Evolutionary conservation across 2,113 vertebrate species (phyloP).

Genomic region (Peromyscus polionotus): DNA sequence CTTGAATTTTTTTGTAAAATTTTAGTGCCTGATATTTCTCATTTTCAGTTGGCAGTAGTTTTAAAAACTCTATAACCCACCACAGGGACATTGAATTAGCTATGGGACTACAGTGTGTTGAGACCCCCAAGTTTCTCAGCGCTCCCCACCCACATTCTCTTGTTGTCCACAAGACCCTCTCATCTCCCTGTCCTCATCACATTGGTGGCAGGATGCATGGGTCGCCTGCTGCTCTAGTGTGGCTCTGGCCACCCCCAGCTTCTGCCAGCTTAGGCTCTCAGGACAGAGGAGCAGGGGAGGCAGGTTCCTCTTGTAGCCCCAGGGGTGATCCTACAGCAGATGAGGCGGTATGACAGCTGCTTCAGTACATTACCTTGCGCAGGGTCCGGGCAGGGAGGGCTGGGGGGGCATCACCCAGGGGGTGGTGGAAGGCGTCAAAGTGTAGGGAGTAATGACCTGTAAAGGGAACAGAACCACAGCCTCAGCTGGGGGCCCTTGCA

Average conservation of each 20-base stretch:
- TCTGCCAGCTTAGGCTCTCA: conserved; percentile 9
- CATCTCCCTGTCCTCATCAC: background rate
- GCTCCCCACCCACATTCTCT: background rate
- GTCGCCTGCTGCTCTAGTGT: background rate
- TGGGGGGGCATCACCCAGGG: conserved; percentile 94
- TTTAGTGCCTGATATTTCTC: conserved; percentile 24
- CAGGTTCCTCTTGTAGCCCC: background rate
- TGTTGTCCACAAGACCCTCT: conserved; percentile 25
- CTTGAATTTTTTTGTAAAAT: conserved; percentile 4
- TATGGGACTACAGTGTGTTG: background rate
- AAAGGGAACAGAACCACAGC: conserved; percentile 81
- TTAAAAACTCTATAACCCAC: background rate
- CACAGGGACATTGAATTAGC: background rate
- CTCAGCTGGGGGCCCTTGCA: conserved; percentile 27
- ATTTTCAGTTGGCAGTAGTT: conserved; percentile 1
- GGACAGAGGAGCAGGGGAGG: background rate
- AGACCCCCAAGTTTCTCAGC: background rate
- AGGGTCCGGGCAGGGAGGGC: conserved; percentile 95
- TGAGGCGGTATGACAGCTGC: background rate
- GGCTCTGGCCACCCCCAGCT: background rate
- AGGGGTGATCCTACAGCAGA: conserved; percentile 10
- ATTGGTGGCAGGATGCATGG: background rate
- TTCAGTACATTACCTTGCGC: conserved; percentile 91
- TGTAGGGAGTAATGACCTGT: conserved; percentile 96
- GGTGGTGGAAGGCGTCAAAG: conserved; percentile 97